Conservation (phyloP, 2,888 invertebrate genomes). For the Choreutis nemorana region DNA sequence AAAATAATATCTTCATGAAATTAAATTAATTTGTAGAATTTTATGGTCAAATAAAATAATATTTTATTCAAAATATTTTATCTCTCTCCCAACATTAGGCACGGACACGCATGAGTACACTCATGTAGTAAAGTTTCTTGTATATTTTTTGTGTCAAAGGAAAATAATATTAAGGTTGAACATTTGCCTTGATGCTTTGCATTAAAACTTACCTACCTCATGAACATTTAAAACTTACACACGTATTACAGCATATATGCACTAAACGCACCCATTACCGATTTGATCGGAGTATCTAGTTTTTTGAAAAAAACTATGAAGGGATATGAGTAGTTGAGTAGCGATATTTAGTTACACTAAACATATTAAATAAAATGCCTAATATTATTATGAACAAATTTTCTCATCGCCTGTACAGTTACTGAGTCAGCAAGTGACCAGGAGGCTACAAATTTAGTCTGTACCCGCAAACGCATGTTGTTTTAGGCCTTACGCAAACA, state of each 20-base stretch:
- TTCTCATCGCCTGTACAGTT: slow-evolving; percentile 23
- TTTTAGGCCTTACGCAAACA: slow-evolving; percentile 62
- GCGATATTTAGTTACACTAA: no score
- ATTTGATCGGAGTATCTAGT: slow-evolving; percentile 2
- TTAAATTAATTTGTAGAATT: slow-evolving; percentile 51
- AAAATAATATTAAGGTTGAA: slow-evolving; percentile 4
- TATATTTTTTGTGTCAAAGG: slow-evolving; percentile 2
- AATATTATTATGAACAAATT: no score
- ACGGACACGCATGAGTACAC: slow-evolving; percentile 45
- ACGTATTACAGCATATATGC: no score
- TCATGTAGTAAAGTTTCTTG: slow-evolving; percentile 20
- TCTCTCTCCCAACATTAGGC: slow-evolving; percentile 35
- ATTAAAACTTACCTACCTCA: no score
- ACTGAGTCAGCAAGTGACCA: slow-evolving; percentile 59
- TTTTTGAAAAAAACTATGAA: background rate
- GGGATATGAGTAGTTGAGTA: no score
- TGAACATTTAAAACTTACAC: no score
- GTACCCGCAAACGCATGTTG: slow-evolving; percentile 60
- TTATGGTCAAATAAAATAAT: slow-evolving; percentile 54
- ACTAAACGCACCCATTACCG: no score
- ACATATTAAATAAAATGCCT: no score
- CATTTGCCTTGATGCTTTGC: no score
- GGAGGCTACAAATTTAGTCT: slow-evolving; percentile 51
- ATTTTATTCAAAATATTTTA: slow-evolving; percentile 45
- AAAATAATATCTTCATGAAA: slow-evolving; percentile 58